phyloP scores from a whole-genome alignment of 2,888 invertebrate genomes.

The Gandaritis pyraliata region DNA sequence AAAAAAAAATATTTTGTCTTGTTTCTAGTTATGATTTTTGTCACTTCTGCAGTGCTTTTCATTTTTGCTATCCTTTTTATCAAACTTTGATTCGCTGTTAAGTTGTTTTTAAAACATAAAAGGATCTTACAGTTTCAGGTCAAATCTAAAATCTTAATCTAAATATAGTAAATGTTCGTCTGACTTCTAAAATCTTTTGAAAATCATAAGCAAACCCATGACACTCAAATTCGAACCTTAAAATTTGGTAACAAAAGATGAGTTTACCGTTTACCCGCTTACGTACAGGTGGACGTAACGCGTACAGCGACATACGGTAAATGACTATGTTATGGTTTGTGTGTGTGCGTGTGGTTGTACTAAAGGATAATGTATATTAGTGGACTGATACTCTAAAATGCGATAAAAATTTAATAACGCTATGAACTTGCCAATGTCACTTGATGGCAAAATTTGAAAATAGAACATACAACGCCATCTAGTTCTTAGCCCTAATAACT shows the following conservation, averaged over 20 bases:
- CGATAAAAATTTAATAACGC: neutral
- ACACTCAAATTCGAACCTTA: conserved; percentile 30
- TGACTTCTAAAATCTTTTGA: neutral
- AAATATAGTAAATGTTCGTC: no score
- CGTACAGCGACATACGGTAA: conserved; percentile 81
- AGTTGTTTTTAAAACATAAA: no score
- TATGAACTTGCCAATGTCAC: no score
- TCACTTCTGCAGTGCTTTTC: no score
- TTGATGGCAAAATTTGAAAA: neutral
- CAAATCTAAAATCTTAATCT: no score
- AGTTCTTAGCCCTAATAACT: neutral
- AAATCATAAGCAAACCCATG: conserved; percentile 39
- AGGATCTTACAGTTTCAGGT: no score
- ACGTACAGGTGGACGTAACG: conserved; percentile 84
- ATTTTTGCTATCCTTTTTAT: no score
- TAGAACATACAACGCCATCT: conserved; percentile 2
- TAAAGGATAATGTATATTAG: conserved; percentile 23
- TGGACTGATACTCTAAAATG: conserved; percentile 2
- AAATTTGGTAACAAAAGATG: conserved; percentile 23
- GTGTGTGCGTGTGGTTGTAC: conserved; percentile 50
- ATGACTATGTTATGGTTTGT: conserved; percentile 56
- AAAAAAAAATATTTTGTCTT: no score
- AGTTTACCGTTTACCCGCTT: conserved; percentile 73
- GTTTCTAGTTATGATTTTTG: no score
- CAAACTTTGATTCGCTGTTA: no score